Evolutionary conservation across 2,888 invertebrate species (phyloP).

Genomic region (Eilema griseolum): DNA sequence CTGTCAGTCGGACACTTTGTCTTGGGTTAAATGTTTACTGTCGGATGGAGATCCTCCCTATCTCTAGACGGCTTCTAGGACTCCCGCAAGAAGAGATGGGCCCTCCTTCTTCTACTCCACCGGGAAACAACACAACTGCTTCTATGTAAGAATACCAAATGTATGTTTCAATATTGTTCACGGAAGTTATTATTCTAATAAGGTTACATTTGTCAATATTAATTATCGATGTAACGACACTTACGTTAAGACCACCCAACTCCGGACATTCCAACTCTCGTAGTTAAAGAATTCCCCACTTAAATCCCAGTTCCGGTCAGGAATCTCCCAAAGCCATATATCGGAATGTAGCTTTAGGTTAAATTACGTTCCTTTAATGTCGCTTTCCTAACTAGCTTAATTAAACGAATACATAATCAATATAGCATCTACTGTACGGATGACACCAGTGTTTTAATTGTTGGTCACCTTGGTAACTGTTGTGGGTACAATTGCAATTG

Average conservation of each 20-base stretch:
- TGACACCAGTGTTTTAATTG: neutral
- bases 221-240: slow-evolving; percentile 8
- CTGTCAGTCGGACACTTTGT: too few species aligned
- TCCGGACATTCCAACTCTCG: slow-evolving; percentile 10
- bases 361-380: neutral
- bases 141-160: neutral
- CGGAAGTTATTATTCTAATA: neutral
- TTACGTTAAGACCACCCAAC: slow-evolving; percentile 19
- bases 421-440: neutral
- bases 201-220: slow-evolving; percentile 5
- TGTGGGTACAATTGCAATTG: neutral
- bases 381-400: slow-evolving; percentile 1
- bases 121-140: too few species aligned
- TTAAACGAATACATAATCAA: slow-evolving; percentile 1
- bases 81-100: too few species aligned
- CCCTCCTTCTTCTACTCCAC: too few species aligned
- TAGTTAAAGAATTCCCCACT: slow-evolving; percentile 20
- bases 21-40: too few species aligned
- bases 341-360: slow-evolving; percentile 7
- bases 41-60: too few species aligned
- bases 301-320: slow-evolving; percentile 27
- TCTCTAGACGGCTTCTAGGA: too few species aligned
- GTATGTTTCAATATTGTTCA: neutral
- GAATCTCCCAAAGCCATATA: neutral
- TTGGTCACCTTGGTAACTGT: neutral